phyloP scores from a whole-genome alignment of 2,113 vertebrate genomes.

The Choloepus hoffmanni region DNA sequence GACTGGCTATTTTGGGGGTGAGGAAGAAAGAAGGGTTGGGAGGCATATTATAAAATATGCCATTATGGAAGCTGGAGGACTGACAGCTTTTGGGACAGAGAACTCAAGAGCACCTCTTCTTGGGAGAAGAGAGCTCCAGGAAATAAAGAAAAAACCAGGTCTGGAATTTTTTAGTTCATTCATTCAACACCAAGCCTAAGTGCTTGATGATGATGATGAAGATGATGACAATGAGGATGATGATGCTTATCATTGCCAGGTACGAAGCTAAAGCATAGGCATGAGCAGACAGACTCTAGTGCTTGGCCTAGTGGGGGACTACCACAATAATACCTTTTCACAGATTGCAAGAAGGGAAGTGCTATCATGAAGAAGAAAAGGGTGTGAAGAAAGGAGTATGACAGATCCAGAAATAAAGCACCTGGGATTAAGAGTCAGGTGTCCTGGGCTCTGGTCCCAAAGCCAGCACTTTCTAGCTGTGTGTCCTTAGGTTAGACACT shows the following conservation, averaged over 20 bases:
- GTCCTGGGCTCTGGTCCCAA: not conserved
- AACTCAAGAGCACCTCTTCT: fast-evolving
- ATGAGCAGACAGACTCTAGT: not conserved
- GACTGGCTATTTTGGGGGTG: constrained; percentile 77
- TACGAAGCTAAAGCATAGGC: no score
- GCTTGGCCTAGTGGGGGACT: not conserved
- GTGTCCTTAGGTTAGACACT: not conserved
- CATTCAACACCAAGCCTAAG: no score
- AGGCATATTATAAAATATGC: not conserved
- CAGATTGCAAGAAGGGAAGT: not conserved
- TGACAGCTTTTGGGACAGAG: not conserved
- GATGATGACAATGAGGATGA: not conserved
- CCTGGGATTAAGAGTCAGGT: not conserved
- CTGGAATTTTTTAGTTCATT: not conserved
- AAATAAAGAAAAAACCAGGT: not conserved
- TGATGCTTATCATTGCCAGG: not conserved
- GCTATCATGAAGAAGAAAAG: not conserved
- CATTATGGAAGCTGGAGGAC: not conserved
- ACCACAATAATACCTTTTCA: not conserved
- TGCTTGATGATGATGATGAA: not conserved
- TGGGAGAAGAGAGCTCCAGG: not conserved
- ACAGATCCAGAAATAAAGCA: not conserved
- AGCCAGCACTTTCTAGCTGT: not conserved
- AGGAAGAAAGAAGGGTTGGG: not conserved
- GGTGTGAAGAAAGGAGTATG: not conserved